Conservation (phyloP, 1,140 invertebrate species). For the Zeugodacus cucurbitae region DNA sequence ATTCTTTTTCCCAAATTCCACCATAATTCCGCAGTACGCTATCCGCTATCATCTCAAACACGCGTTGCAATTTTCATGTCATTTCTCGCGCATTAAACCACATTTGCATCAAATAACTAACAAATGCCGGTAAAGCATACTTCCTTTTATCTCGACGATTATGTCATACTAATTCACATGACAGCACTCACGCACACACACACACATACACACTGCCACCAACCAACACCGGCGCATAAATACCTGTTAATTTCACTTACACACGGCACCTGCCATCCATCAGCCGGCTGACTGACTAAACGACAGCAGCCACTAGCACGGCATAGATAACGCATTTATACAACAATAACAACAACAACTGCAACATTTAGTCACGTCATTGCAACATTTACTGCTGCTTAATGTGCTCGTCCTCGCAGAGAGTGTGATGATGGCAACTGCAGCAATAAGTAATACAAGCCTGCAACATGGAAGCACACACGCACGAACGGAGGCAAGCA, state of each 20-base stretch:
- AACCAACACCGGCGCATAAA: background rate
- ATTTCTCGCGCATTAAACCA: background rate
- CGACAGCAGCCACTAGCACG: background rate
- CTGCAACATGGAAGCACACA: background rate
- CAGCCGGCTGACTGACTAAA: background rate
- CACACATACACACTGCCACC: background rate
- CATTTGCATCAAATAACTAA: conserved; percentile 14
- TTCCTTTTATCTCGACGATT: background rate
- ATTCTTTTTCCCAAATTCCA: background rate
- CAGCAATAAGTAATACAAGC: background rate
- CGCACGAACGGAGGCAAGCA: background rate
- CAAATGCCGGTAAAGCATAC: background rate
- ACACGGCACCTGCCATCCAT: conserved; percentile 13
- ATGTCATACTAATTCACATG: background rate
- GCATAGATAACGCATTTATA: background rate
- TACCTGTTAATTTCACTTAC: conserved; percentile 16
- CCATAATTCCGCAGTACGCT: too few relatives aligned
- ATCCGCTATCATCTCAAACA: too few relatives aligned
- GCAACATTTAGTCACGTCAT: background rate
- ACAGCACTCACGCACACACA: background rate
- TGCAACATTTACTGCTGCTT: background rate
- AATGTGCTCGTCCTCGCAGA: background rate
- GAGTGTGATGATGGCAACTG: background rate
- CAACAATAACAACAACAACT: background rate
- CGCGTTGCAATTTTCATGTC: background rate